Conservation (phyloP, 2,113 vertebrate genomes). For the Tenrec ecaudatus region DNA sequence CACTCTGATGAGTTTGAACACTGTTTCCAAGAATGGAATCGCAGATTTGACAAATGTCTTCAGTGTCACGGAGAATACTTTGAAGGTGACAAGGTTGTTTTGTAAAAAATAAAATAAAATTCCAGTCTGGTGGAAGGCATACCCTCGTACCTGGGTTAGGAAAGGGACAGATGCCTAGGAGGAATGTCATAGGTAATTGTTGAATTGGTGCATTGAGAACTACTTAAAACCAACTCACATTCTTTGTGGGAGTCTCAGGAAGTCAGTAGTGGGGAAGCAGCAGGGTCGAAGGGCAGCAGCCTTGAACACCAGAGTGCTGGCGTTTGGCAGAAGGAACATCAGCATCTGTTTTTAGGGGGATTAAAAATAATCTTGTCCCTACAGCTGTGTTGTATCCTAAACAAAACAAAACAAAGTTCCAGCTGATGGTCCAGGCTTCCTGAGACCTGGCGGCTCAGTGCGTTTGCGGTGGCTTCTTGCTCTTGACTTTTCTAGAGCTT, state of each 20-base stretch:
- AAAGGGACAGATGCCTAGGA: neutral
- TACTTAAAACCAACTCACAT: constrained; percentile 8
- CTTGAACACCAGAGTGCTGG: neutral
- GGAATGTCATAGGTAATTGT: neutral
- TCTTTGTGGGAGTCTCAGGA: constrained; percentile 24
- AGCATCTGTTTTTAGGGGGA: neutral
- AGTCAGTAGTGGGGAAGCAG: neutral
- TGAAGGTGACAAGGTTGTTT: no score
- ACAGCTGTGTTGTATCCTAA: constrained; percentile 64
- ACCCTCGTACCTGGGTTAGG: neutral
- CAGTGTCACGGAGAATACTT: no score
- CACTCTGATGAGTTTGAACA: no score
- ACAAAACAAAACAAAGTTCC: constrained; percentile 59
- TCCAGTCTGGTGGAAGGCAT: no score
- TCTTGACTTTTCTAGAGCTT: neutral
- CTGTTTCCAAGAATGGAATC: no score
- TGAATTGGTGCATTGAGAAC: neutral
- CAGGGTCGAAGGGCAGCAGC: neutral
- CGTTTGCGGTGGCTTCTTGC: constrained; percentile 37
- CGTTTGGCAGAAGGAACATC: neutral
- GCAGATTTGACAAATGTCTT: no score
- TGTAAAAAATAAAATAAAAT: no score
- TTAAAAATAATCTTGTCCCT: neutral
- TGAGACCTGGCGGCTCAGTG: constrained; percentile 2
- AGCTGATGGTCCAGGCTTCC: constrained; percentile 38